Conservation (phyloP, 2,113 vertebrate genomes). For the Ellobius talpinus region DNA sequence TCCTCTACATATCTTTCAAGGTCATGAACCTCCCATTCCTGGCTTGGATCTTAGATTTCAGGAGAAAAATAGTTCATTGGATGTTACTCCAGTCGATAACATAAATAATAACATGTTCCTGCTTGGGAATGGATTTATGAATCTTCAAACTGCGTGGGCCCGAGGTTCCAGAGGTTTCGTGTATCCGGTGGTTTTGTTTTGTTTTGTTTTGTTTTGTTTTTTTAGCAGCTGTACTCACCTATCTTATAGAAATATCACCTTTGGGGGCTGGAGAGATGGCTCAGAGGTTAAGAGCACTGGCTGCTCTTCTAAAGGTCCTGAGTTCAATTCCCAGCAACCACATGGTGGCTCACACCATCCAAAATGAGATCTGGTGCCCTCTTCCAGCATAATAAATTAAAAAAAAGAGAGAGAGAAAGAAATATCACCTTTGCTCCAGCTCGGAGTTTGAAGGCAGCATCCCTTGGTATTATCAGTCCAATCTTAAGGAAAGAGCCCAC, state of each 20-base stretch:
- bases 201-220: no score
- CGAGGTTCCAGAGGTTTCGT: neutral
- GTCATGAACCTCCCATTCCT: neutral
- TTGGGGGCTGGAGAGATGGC: no score
- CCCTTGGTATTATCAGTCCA: rapidly evolving
- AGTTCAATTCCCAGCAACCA: no score
- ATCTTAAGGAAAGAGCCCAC: neutral
- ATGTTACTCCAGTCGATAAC: neutral
- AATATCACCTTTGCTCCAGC: neutral
- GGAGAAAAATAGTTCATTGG: neutral
- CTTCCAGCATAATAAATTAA: no score
- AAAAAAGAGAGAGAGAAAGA: no score
- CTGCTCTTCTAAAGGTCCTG: no score
- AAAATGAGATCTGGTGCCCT: no score
- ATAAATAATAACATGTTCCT: constrained; percentile 5
- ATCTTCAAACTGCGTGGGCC: neutral
- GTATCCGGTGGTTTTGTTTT: neutral
- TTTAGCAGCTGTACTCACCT: neutral
- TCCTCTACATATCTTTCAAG: constrained; percentile 24
- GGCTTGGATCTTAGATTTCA: neutral
- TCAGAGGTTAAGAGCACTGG: no score
- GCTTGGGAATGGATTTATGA: neutral
- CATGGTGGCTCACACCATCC: no score
- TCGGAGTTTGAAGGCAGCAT: neutral
- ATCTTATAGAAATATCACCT: neutral